A percentile compares a stretch with the other conserved stretches of the same genome.
Conservation (phyloP, 2,113 vertebrate species). For the Uropsilus gracilis region DNA sequence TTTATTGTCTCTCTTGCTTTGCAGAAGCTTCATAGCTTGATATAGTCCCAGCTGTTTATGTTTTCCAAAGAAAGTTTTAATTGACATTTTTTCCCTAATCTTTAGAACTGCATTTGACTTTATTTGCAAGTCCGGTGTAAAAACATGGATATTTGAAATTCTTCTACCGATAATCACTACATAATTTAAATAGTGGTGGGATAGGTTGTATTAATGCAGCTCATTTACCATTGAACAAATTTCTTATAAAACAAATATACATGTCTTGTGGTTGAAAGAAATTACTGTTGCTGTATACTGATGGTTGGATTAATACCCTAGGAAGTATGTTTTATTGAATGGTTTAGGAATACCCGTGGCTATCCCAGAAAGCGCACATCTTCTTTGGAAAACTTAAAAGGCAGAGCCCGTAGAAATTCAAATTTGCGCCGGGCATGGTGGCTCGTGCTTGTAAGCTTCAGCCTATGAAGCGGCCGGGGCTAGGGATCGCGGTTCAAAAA, state of each 20-base stretch:
- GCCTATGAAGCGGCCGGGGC: too few species aligned
- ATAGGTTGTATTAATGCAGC: background rate
- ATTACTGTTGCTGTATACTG: background rate
- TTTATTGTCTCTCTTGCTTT: too few species aligned
- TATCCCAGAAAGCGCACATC: background rate
- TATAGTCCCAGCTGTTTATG: too few species aligned
- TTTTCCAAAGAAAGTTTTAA: background rate
- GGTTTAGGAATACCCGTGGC: background rate
- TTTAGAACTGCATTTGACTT: conserved; percentile 25
- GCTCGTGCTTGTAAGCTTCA: too few species aligned
- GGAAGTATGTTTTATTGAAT: background rate
- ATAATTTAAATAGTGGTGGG: background rate
- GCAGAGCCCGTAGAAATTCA: background rate
- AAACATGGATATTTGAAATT: background rate
- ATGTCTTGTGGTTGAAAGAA: conserved; percentile 2
- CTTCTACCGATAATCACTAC: background rate
- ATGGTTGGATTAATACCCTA: background rate
- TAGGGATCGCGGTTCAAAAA: too few species aligned
- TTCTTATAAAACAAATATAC: background rate
- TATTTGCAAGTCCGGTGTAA: background rate
- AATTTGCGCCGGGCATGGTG: too few species aligned
- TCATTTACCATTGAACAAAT: conserved; percentile 5
- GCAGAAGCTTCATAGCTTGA: too few species aligned
- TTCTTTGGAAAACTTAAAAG: background rate
- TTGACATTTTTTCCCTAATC: conserved; percentile 13